phyloP scores from a whole-genome alignment of 2,888 invertebrate species.

The Brachypterus glaber region DNA sequence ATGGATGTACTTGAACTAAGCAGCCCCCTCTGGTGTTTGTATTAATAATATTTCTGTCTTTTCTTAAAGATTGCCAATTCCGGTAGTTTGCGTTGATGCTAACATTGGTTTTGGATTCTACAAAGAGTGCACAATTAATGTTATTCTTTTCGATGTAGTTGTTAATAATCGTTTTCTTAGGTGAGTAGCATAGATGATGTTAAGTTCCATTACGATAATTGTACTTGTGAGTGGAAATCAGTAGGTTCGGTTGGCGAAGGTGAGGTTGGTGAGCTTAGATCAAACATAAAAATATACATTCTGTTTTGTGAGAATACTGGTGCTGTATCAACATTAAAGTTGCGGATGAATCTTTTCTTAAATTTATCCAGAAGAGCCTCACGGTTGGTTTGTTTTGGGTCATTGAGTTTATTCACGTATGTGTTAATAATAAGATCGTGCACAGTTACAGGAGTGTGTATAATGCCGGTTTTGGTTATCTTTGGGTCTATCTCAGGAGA shows the following conservation, averaged over 20 bases:
- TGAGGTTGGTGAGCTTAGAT: neutral
- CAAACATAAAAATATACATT: constrained; percentile 9
- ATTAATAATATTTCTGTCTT: too few relatives aligned
- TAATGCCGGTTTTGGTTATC: constrained; percentile 6
- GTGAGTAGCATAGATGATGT: constrained; percentile 6
- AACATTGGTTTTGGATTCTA: too few relatives aligned
- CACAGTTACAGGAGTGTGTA: constrained; percentile 8
- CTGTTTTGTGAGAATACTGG: constrained; percentile 5
- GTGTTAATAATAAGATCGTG: constrained; percentile 9
- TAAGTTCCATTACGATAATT: neutral
- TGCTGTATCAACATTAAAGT: constrained; percentile 9
- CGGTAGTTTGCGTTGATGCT: too few relatives aligned
- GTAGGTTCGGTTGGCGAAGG: constrained; percentile 4
- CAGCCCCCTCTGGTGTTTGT: too few relatives aligned
- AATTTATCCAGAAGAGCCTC: constrained; percentile 7
- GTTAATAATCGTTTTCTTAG: too few relatives aligned
- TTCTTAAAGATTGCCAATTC: too few relatives aligned
- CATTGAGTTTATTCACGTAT: constrained; percentile 8
- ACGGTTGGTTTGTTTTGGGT: constrained; percentile 4
- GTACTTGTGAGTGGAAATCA: too few relatives aligned
- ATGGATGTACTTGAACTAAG: too few relatives aligned
- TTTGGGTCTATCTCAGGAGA: constrained; percentile 3
- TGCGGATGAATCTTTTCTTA: constrained; percentile 5
- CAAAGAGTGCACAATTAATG: too few relatives aligned
- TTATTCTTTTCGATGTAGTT: too few relatives aligned